Base-by-base conservation (phyloP, 2,888 invertebrate species). In the Tenthredo distinguenda region DNA sequence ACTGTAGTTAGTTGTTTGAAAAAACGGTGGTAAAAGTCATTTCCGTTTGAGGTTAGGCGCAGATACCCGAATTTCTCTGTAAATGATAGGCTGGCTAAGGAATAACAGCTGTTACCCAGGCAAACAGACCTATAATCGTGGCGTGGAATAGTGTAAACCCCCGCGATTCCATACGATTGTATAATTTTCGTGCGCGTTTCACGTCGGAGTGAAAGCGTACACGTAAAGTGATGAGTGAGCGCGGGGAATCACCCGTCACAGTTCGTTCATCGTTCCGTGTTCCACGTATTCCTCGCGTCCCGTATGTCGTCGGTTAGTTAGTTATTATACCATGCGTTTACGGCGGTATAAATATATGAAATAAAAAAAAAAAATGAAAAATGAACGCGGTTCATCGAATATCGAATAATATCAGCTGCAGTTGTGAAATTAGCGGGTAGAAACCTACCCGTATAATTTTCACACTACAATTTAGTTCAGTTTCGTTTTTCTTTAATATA, bases 171-270 rank as follows among this genome's bases (percentile, higher is more conserved):
- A 7, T 43, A 62, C 62, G 62, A 62, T 62, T 62, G 21, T 47
- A 47, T 62, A 62, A 62, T 62, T 12, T 18, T 34, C n/a, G 18
- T 37, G 18, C 0, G 15, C n/a, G 71, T 0, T 5, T 71, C 4
- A 3, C 37, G 4, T 15, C 26, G 26, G 1, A 26, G 26, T 26
- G 26, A 26, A 26, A 26, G 26, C 26, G 26, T 26, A 26, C 26
- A 26, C 26, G 34, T 71, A 7, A 71, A 71, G n/a, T 9, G 71
- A 71, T 37, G 71, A 71, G 15, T 47, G 4, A 15, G 3, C 15
- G 18, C 71, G 71, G 37, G 71, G 18, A 71, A 71, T 71, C n/a
- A 71, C 71, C 37, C 47, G 47, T 47, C 47, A 47, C 47, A 47
- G 3, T 4, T 47, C 15, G 47, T 15, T 47, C 47, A 4, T 47